Evolutionary conservation across 1,140 invertebrate genomes (phyloP), one percentile per base, ranked within the genome.

Genomic region (Parasteatoda tepidariorum): DNA sequence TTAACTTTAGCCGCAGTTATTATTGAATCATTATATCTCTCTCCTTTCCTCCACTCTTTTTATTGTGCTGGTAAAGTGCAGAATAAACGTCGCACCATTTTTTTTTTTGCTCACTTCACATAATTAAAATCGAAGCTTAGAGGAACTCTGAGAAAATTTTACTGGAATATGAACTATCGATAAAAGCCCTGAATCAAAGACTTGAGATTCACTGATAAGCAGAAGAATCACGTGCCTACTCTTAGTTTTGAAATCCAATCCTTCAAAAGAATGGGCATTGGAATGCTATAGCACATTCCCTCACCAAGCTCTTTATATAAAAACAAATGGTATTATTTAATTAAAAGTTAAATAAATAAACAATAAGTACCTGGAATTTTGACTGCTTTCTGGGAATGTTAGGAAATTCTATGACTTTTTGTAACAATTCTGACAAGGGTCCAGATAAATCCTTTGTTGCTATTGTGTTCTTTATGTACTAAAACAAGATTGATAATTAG

Each of bases 311-410:
- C 18, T 48, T 48, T 48, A 9, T 18, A 48, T 48, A 48, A 48
- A 7, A 48, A 64, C 11, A 87, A 84, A 22, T 54, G 48, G 61
- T 22, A 71, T 75, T 78, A 62, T 83, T 31, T 31, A 66, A 70
- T n/a, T 61, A 11, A 18, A 9, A 4, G 13, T 54, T 73, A 57
- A 26, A 30, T 34, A 24, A 15, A 15, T 61, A 38, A 74, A 70
- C 22, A 13, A 31, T 57, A 24, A 57, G 62, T 88, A 89, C 88
- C 85, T 95, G 90, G 90, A 98, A 98, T 88, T 97, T 97, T 0
- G 90, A 89, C 88, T 95, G 94, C 88, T 98, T 98, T 54, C 96
- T 91, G n/a, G 97, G 97, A 86, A 98, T 94, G 88, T 98, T 98
- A 62, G 93, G 92, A 87, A 93, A 92, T 66, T 92, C 92, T 34